Evolutionary conservation across 2,888 invertebrate species (phyloP), one percentile per base, ranked within the genome.

Genomic region (Saturnia pavonia): DNA sequence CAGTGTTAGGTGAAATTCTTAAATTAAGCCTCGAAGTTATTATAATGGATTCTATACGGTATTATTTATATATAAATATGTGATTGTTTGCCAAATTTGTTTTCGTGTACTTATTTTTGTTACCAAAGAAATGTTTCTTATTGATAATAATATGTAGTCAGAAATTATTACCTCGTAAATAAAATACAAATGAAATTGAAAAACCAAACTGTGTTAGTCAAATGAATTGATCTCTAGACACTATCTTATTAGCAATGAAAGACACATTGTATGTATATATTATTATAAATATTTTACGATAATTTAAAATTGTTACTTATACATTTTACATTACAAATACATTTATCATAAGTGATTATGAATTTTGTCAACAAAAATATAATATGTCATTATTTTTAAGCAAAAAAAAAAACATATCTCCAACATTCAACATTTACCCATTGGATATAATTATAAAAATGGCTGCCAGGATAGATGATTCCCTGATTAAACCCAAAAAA

Each of bases 1-100:
- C 85, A 75, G 88, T 90, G 88, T 91, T 88, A 86, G 83, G 54
- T 66, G 66, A 70, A 54, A 70, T 70, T 34, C 51, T 70, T 66
- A 67, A 66, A 51, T 65, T 70, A 54, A 54, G 54, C 40, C 19
- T 11, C 54, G 11, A 54, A 22, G 27, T 69, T 65, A 14, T 60
- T 66, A 69, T 51, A 69, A 40, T 34, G 27, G 22, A 51, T 40
- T 63, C 0, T 40, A n/a, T 54, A 70, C 42, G 43, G 48, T 70
- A 40, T 40, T 65, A n/a, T 67, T 25, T 40, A 40, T n/a, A n/a
- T n/a, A n/a, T n/a, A n/a, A n/a, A n/a, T 14, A 42, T 51, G 48
- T 66, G 66, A 54, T 67, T 69, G 40, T 54, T 19, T 54, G 22
- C 19, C 66, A 69, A 54, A 57, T 11, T 60, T 27, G 14, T 3